Percentiles rank a stretch among this genome's conserved stretches.
These are phyloP conservation scores for Liodrosophila aerea DNA, from an alignment of 2,888 invertebrate species.

Conservation along the genomic window DNA sequence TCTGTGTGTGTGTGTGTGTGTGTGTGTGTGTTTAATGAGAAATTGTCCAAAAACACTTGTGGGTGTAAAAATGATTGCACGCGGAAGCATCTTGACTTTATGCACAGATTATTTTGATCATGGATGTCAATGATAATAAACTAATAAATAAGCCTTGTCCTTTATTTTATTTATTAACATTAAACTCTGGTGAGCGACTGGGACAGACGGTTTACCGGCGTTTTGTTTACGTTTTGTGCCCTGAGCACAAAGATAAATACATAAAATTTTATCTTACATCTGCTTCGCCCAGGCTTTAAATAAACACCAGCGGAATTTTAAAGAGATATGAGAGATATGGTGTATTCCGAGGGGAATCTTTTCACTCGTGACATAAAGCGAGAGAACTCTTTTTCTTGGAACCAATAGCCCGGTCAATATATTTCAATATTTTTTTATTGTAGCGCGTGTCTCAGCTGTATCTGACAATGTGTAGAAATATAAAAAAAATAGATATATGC, in stretches of 20 bases:
- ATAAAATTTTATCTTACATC: slow-evolving; percentile 41
- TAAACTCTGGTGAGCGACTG: no score
- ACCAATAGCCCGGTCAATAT: slow-evolving; percentile 18
- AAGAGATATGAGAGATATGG: slow-evolving; percentile 27
- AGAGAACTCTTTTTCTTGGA: background rate
- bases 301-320: slow-evolving; percentile 38
- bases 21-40: slow-evolving; percentile 5
- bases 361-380: slow-evolving; percentile 4
- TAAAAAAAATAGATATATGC: slow-evolving; percentile 12
- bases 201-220: slow-evolving; percentile 37
- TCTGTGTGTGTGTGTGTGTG: slow-evolving; percentile 6
- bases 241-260: slow-evolving; percentile 26
- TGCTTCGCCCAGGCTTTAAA: slow-evolving; percentile 39
- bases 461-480: background rate
- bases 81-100: slow-evolving; percentile 56
- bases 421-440: slow-evolving; percentile 14
- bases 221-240: slow-evolving; percentile 44
- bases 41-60: slow-evolving; percentile 45
- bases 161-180: no score
- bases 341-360: background rate
- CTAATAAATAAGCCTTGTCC: slow-evolving; percentile 23
- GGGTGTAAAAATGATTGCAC: slow-evolving; percentile 51
- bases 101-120: slow-evolving; percentile 20
- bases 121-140: slow-evolving; percentile 33
- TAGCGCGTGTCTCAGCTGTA: slow-evolving; percentile 20